Evolutionary conservation across 2,888 invertebrate species (phyloP), one percentile per base, ranked within the genome.

Genomic region (Pardosa pseudoannulata): DNA sequence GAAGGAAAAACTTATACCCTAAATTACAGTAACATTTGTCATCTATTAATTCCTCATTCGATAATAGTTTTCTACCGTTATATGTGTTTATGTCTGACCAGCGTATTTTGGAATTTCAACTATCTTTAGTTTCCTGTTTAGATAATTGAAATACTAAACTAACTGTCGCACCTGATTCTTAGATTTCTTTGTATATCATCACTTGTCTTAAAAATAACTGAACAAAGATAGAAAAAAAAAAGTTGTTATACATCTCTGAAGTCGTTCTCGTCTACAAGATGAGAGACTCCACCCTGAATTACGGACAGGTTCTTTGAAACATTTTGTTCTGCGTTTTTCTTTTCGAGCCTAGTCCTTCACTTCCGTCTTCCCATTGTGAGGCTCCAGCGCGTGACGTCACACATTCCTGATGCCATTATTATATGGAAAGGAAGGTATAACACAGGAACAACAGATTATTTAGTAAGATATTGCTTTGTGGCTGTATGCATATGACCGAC

Each of bases 281-380:
- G 29, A 19, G 13, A 7, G n/a, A 70, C 76, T 76, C 76, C 76
- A 41, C 76, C 76, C 76, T 65, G 32, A 19, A 29, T 39, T 62
- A 41, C 65, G 65, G 72, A 79, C 79, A 79, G 79, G 79, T 79
- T 80, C 41, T 28, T 46, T 64, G 32, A 28, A 41, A 41, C 62
- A 28, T 67, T 76, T 76, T 41, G 41, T 39, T 39, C 27, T 32
- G 36, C 11, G 19, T 29, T 70, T 70, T 71, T 71, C 62, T 79
- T 72, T 79, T 31, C 23, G 19, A 27, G 36, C 46, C 19, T 46
- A 67, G 50, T 68, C 78, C 72, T 62, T 19, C 73, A 74, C 78
- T 85, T 85, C 78, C 78, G 83, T 78, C 73, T 85, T 85, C 65
- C n/a, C 50, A 78, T 68, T 85, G 73, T 73, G 29, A 56, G 39